A percentile compares a stretch with the other conserved stretches of the same genome.
These are phyloP conservation scores for Dasypolia templi DNA, from an alignment of 2,888 invertebrate genomes.

Conservation along the genomic window DNA sequence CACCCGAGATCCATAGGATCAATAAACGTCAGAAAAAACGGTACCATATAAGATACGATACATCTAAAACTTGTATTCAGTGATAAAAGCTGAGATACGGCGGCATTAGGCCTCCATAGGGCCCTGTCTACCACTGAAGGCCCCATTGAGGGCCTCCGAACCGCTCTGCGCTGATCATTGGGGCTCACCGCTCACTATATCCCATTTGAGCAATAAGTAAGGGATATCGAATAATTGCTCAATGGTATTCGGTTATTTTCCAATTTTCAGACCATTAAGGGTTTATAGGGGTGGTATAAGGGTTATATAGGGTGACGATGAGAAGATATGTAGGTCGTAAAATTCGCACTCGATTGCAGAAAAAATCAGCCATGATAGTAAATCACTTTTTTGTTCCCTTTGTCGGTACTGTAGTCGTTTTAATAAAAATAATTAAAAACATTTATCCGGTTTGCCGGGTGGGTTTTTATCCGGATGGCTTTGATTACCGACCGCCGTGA, in stretches of 20 bases:
- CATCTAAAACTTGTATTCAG: slow-evolving; percentile 44
- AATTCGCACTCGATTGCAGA: not conserved
- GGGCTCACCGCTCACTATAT: slow-evolving; percentile 69
- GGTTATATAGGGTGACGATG: slow-evolving; percentile 19
- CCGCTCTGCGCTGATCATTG: slow-evolving; percentile 62
- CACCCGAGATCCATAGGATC: not conserved
- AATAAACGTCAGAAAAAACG: slow-evolving; percentile 40
- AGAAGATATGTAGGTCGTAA: slow-evolving; percentile 6
- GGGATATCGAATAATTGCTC: slow-evolving; percentile 73
- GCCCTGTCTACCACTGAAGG: slow-evolving; percentile 59
- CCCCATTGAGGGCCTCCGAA: slow-evolving; percentile 68
- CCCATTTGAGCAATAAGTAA: slow-evolving; percentile 73
- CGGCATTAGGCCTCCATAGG: slow-evolving; percentile 65
- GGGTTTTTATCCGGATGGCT: not conserved
- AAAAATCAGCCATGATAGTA: not conserved
- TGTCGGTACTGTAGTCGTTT: not conserved
- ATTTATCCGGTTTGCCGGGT: too few species aligned
- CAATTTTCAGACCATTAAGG: slow-evolving; percentile 57
- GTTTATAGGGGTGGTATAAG: slow-evolving; percentile 37
- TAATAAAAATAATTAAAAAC: too few species aligned
- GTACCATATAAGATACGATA: slow-evolving; percentile 27
- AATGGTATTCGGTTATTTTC: slow-evolving; percentile 72
- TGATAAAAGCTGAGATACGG: slow-evolving; percentile 65
- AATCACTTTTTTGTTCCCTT: not conserved
- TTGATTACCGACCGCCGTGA: not conserved